Evolutionary conservation across 2,113 vertebrate genomes (phyloP).

Genomic region (Corythoichthys haematopterus): DNA sequence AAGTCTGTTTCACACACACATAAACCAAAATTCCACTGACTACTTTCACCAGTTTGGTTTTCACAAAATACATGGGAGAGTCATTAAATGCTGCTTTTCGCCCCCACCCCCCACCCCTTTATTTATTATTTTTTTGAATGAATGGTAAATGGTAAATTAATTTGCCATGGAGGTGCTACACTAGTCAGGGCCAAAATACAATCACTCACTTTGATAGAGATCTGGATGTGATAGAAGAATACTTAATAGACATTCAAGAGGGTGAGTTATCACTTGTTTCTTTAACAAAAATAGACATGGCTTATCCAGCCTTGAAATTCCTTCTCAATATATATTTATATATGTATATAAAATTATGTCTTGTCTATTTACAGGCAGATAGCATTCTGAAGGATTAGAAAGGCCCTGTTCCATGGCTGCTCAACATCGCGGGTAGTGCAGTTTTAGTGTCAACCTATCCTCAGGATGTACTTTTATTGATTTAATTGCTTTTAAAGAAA

Average conservation of each 20-base stretch:
- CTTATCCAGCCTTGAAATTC: constrained; percentile 76
- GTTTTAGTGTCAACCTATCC: constrained; percentile 40
- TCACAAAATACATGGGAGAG: constrained; percentile 51
- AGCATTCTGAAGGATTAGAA: constrained; percentile 70
- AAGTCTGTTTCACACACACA: constrained; percentile 58
- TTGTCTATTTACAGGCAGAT: constrained; percentile 74
- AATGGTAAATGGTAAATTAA: constrained; percentile 39
- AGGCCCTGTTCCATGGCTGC: constrained; percentile 55
- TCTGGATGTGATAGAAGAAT: constrained; percentile 66
- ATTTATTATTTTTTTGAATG: constrained; percentile 39
- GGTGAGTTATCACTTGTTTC: constrained; percentile 61
- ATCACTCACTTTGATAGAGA: constrained; percentile 65
- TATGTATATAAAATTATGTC: constrained; percentile 72
- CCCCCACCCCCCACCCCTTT: neutral
- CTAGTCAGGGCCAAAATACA: constrained; percentile 55
- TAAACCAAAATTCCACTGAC: constrained; percentile 49
- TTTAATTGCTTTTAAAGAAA: neutral
- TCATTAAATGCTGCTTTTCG: constrained; percentile 45
- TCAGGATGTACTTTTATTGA: constrained; percentile 19
- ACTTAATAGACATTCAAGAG: constrained; percentile 68
- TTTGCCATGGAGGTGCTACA: constrained; percentile 62
- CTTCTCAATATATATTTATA: constrained; percentile 71
- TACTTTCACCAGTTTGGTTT: constrained; percentile 38
- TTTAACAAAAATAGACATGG: constrained; percentile 81
- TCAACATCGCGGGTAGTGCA: constrained; percentile 65